A percentile compares a stretch with the other conserved stretches of the same genome.
These are phyloP conservation scores for Bungarus multicinctus DNA, from an alignment of 2,113 vertebrate species.

Conservation along the genomic window DNA sequence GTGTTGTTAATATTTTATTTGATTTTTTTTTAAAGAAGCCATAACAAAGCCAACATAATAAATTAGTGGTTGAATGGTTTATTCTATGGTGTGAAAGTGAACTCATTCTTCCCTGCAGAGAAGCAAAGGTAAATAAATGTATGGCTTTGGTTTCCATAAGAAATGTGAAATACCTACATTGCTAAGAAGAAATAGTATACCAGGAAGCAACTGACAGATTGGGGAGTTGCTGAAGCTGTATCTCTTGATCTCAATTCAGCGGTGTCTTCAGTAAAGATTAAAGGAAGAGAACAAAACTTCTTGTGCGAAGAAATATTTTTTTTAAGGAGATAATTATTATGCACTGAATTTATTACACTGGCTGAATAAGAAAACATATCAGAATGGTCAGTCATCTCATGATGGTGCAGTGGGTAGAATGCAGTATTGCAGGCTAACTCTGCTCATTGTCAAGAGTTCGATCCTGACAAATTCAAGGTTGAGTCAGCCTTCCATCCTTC, in stretches of 20 bases:
- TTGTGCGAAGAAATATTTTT: neutral
- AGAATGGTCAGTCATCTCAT: neutral
- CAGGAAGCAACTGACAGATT: neutral
- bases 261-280: neutral
- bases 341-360: neutral
- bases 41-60: conserved; percentile 25
- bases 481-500: neutral
- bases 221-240: neutral
- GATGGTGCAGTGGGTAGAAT: neutral
- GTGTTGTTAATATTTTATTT: conserved; percentile 10
- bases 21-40: neutral
- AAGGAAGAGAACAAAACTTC: neutral
- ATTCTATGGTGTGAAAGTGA: conserved; percentile 26
- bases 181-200: no score
- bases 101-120: conserved; percentile 13
- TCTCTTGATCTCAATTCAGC: neutral
- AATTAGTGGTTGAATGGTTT: conserved; percentile 19
- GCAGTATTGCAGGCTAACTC: neutral
- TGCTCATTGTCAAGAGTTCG: neutral
- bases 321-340: neutral
- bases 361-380: neutral
- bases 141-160: conserved; percentile 11
- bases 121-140: conserved; percentile 30
- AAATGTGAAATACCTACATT: neutral
- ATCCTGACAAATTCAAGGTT: neutral